Evolutionary conservation across 2,113 vertebrate genomes (phyloP).

Genomic region (Thamnophis sirtalis): DNA sequence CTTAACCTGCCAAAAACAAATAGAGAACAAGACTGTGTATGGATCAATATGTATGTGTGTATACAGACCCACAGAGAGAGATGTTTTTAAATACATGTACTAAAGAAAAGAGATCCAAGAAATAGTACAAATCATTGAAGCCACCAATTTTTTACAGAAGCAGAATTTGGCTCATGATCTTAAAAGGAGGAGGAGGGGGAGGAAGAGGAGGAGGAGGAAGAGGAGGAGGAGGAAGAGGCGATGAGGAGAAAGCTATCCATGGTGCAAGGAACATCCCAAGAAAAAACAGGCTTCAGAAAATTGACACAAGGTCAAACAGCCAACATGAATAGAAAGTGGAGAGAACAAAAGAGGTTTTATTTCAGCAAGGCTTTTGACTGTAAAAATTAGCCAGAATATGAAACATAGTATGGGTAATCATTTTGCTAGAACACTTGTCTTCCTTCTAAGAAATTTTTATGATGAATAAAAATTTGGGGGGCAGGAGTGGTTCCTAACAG

Average conservation of each 20-base stretch:
- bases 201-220: no score
- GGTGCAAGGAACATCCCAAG: neutral
- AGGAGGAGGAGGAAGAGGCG: no score
- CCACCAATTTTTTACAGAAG: neutral
- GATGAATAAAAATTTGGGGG: neutral
- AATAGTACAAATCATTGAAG: neutral
- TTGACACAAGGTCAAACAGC: neutral
- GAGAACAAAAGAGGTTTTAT: neutral
- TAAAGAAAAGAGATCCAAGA: neutral
- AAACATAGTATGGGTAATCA: neutral
- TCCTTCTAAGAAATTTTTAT: neutral
- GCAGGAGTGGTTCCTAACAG: neutral
- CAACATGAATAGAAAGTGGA: neutral
- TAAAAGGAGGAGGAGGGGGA: neutral
- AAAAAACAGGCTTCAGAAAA: neutral
- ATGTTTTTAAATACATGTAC: neutral
- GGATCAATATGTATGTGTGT: neutral
- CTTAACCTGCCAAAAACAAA: neutral
- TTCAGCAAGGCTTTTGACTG: neutral
- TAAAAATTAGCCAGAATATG: neutral
- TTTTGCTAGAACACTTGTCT: neutral
- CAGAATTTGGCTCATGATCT: neutral
- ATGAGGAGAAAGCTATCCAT: neutral
- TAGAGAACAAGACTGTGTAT: neutral
- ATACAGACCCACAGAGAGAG: neutral